Conservation (phyloP, 2,113 vertebrate species). For the Eurystomus gularis region DNA sequence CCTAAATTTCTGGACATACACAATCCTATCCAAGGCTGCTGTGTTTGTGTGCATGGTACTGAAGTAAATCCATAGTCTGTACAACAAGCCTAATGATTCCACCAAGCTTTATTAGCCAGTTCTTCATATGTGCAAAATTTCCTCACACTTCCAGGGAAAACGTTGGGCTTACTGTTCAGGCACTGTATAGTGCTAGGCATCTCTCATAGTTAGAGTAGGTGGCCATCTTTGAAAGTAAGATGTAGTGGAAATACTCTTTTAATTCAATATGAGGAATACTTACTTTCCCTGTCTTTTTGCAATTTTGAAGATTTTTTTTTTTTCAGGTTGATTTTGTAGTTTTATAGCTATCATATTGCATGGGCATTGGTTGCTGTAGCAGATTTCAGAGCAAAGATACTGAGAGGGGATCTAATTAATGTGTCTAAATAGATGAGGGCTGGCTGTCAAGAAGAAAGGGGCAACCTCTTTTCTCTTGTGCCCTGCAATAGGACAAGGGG, state of each 20-base stretch:
- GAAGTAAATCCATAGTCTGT: background rate
- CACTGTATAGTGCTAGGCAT: background rate
- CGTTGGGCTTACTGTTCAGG: background rate
- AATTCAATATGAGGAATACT: background rate
- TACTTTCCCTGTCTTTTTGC: background rate
- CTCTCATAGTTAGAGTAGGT: accelerated
- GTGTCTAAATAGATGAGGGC: too few relatives aligned
- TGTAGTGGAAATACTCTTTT: background rate
- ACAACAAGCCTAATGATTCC: background rate
- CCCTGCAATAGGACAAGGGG: too few relatives aligned
- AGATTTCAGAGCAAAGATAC: background rate
- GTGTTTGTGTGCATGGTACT: background rate
- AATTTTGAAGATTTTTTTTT: background rate
- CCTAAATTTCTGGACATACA: background rate
- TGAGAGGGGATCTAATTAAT: too few relatives aligned
- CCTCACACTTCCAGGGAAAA: background rate
- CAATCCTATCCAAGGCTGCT: background rate
- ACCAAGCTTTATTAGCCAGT: background rate
- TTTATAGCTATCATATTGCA: background rate
- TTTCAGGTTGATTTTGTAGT: background rate
- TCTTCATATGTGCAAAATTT: background rate
- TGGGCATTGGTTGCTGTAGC: background rate
- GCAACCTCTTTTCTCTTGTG: too few relatives aligned
- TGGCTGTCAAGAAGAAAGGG: too few relatives aligned
- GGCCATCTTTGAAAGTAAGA: conserved; percentile 1